These are phyloP conservation scores for Apteryx owenii DNA, from an alignment of 2,113 vertebrate species.

Conservation along the genomic window DNA sequence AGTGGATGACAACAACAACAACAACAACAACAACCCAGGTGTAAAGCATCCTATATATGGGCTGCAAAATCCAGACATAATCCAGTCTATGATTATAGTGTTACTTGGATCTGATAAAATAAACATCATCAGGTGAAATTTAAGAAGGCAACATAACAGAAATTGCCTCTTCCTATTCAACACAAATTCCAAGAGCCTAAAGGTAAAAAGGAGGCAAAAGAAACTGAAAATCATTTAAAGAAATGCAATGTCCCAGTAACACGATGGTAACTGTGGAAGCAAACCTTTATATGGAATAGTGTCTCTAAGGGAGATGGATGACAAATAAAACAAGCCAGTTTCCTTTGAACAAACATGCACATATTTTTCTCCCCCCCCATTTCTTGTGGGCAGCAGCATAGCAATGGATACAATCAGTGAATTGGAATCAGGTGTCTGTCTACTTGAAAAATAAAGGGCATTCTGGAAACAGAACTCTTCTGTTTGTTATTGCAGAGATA, in stretches of 20 bases:
- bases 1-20: not conserved
- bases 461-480: not conserved
- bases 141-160: not conserved
- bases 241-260: not conserved
- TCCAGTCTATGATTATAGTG: not conserved
- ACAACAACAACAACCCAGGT: not conserved
- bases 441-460: not conserved
- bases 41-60: not conserved
- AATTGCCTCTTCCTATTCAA: not conserved
- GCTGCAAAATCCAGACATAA: not conserved
- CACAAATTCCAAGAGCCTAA: not conserved
- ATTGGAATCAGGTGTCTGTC: not conserved
- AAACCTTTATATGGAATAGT: not conserved
- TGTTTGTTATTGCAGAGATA: not conserved
- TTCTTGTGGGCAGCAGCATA: not conserved
- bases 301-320: not conserved
- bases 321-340: not conserved
- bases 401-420: not conserved
- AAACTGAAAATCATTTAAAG: not conserved
- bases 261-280: not conserved
- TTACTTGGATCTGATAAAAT: not conserved
- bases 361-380: not conserved
- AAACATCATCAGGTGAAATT: not conserved
- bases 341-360: not conserved
- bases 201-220: not conserved